Evolutionary conservation across 2,797 vertebrate species (phyloP), one percentile per base, ranked within the genome.

Genomic region (Rhinophrynus dorsalis): DNA sequence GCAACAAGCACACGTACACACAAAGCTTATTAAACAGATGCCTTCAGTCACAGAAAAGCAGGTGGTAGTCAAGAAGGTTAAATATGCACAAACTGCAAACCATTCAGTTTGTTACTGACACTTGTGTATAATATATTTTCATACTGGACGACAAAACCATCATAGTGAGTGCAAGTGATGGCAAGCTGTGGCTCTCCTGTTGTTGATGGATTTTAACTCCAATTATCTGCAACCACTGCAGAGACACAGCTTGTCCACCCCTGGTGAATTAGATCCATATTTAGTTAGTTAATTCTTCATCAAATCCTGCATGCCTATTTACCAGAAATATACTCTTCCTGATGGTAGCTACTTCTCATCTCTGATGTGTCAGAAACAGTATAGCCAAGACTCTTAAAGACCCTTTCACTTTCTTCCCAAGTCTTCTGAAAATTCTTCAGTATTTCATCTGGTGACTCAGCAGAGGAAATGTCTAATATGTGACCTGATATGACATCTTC

Each of bases 401-500:
- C 87, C 1, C 82, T 86, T 82, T 94, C 92, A 32, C 91, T 95
- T 79, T 94, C 94, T n/a, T 91, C 88, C 92, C 93, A 94, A 0
- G 90, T 90, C 76, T 94, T 84, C 56, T 93, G 90, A 78, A 96
- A 94, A 80, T 94, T 92, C 66, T 84, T 90, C 64, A 92, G 79
- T 79, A 94, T 76, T 27, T 87, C 89, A 63, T 92, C 86, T 0
- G 92, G 90, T 1, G 92, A 87, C 1, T 89, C 86, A 2, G 83
- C 77, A 6, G 86, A 85, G 1, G 88, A 84, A 47, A 93, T 83
- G 11, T 80, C 85, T 44, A 74, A 80, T 62, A 87, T 79, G 38
- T 93, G 94, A 64, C 85, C 91, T 70, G 90, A 94, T 1, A 95
- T 92, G 1, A 92, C 93, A 38, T 96, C 94, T 29, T 95, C 94